Evolutionary conservation across 92 coral and sea anemone genomes (phyloP).

Genomic region (Chrysogorgia sp.): DNA sequence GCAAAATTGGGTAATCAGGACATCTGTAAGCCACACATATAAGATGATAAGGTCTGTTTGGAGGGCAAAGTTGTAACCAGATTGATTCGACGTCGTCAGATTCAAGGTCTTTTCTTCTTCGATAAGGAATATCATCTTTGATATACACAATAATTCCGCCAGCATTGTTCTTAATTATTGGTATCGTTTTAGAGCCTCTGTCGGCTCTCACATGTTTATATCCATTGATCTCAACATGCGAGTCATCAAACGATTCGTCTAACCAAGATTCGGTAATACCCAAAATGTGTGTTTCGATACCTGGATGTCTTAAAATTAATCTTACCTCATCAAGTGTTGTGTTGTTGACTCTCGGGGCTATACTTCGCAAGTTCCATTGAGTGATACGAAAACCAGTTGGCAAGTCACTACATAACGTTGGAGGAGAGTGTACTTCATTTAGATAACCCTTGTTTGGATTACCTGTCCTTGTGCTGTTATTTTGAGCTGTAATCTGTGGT

Average conservation of each 20-base stretch:
- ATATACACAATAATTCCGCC: constrained; percentile 16
- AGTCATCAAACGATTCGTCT: neutral
- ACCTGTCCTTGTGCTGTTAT: too few species aligned
- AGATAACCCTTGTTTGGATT: too few species aligned
- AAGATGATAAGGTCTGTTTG: neutral
- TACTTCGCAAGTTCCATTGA: constrained; percentile 23
- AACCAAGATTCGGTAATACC: constrained; percentile 27
- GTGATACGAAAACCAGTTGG: neutral
- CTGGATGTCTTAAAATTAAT: neutral
- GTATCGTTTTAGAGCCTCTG: neutral
- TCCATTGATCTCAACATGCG: constrained; percentile 1
- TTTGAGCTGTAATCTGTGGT: neutral
- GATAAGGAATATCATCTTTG: neutral
- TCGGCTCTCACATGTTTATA: neutral
- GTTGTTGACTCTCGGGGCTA: constrained; percentile 10
- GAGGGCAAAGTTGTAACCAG: constrained; percentile 14
- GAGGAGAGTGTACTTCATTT: neutral
- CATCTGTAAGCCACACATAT: constrained; percentile 28
- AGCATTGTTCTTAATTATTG: neutral
- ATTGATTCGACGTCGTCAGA: constrained; percentile 13
- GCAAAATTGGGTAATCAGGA: neutral
- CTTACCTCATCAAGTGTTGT: constrained; percentile 16
- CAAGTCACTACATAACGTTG: constrained; percentile 17
- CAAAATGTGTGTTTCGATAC: constrained; percentile 13
- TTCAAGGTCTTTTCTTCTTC: constrained; percentile 7